Conservation (phyloP, 2,113 vertebrate species). For the Stomatorhinus ivindoensis region DNA sequence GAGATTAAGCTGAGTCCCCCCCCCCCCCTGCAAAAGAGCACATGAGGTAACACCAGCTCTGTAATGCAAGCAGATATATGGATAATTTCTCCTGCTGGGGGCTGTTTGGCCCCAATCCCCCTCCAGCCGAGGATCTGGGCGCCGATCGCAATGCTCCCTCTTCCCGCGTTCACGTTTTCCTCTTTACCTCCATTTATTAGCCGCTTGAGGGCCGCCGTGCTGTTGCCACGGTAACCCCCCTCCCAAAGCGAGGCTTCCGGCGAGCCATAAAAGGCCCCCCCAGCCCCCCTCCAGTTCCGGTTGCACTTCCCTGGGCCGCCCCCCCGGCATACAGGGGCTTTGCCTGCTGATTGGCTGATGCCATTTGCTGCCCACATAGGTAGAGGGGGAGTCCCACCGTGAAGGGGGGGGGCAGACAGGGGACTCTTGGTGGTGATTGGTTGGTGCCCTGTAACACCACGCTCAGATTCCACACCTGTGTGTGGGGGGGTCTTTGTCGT, state of each 20-base stretch:
- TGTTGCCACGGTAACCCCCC: conserved; percentile 62
- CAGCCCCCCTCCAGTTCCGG: not conserved
- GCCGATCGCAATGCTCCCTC: conserved; percentile 36
- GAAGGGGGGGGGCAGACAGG: no score
- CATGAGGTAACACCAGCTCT: not conserved
- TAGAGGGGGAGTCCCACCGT: not conserved
- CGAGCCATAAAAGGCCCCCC: conserved; percentile 19
- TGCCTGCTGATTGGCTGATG: not conserved
- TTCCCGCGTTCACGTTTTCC: conserved; percentile 15
- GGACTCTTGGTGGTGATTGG: not conserved
- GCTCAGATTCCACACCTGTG: not conserved
- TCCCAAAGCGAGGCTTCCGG: conserved; percentile 26
- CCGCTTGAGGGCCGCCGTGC: conserved; percentile 54
- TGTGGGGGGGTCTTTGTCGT: not conserved
- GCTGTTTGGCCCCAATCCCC: not conserved
- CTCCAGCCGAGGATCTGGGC: conserved; percentile 32
- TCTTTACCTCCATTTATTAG: conserved; percentile 50
- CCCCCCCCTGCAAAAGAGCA: not conserved
- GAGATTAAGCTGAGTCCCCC: not conserved
- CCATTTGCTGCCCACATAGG: not conserved
- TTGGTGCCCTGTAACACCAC: not conserved
- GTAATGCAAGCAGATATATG: not conserved
- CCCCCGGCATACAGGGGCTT: not conserved
- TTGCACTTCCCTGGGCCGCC: not conserved
- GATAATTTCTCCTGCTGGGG: not conserved